phyloP scores from a whole-genome alignment of 2,113 vertebrate species.

The Sclerurus mexicanus region DNA sequence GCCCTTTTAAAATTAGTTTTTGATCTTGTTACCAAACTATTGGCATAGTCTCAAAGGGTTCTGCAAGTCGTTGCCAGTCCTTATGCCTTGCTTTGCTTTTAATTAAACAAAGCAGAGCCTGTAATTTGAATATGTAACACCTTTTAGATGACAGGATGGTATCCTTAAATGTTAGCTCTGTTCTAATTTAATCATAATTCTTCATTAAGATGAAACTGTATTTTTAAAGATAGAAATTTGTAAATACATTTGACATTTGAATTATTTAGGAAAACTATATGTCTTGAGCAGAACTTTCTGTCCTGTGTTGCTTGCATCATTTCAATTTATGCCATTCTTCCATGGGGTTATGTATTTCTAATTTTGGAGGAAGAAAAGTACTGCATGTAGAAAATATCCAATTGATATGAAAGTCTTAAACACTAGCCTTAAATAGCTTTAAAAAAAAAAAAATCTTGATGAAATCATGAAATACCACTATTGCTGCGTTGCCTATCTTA shows the following conservation, averaged over 20 bases:
- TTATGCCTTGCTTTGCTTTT: conserved; percentile 44
- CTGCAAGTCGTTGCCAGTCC: conserved; percentile 6
- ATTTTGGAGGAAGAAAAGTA: background rate
- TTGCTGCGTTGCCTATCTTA: background rate
- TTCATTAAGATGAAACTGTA: background rate
- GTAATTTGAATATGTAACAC: conserved; percentile 16
- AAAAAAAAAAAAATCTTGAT: background rate
- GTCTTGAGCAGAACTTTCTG: background rate
- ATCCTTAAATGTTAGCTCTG: background rate
- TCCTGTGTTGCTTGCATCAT: background rate
- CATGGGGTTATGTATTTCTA: background rate
- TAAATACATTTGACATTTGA: background rate
- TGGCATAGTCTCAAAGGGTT: conserved; percentile 10
- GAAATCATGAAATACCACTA: background rate
- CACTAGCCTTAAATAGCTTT: background rate
- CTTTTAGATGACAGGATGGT: background rate
- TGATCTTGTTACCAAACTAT: background rate
- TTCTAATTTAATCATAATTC: background rate
- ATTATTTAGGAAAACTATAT: background rate
- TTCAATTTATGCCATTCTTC: background rate
- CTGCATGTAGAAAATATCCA: background rate
- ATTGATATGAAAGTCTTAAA: background rate
- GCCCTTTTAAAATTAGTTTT: background rate
- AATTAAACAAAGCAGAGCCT: conserved; percentile 52
- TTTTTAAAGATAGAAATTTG: background rate